These are phyloP conservation scores for Rynchops niger DNA, from an alignment of 2,113 vertebrate genomes.

Conservation along the genomic window DNA sequence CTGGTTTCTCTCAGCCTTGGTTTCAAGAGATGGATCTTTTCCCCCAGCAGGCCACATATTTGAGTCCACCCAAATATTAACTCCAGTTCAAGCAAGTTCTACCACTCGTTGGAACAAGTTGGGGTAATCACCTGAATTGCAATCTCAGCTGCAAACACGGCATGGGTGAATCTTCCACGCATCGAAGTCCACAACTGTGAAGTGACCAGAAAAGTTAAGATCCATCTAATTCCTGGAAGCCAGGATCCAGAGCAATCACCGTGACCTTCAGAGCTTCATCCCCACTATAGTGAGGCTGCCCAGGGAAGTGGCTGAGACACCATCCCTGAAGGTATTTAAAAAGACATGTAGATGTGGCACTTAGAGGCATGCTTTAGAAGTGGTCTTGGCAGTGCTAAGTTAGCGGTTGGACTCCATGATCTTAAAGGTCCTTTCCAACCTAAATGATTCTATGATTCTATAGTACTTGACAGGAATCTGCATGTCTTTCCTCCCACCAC, in stretches of 20 bases:
- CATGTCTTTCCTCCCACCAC: neutral
- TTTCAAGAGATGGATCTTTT: neutral
- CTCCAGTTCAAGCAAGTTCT: neutral
- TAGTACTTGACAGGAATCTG: neutral
- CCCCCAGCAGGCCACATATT: neutral
- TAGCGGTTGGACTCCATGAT: neutral
- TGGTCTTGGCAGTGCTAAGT: neutral
- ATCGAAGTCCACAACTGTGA: neutral
- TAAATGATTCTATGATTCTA: neutral
- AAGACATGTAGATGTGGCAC: neutral
- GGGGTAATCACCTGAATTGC: neutral
- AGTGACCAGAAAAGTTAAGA: neutral
- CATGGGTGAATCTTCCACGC: neutral
- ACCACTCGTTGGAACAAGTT: rapidly evolving
- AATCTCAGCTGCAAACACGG: neutral
- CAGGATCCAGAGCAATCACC: neutral
- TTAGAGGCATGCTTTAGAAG: neutral
- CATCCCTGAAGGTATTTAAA: neutral
- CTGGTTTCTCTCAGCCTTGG: neutral
- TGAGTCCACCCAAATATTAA: neutral
- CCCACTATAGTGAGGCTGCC: neutral
- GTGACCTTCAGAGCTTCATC: neutral
- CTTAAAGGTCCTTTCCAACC: neutral
- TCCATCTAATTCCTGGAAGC: neutral
- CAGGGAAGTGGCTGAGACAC: neutral